A percentile compares a stretch with the other conserved stretches of the same genome.
phyloP scores from a whole-genome alignment of 2,888 invertebrate genomes.

The Drosophila eohydei region DNA sequence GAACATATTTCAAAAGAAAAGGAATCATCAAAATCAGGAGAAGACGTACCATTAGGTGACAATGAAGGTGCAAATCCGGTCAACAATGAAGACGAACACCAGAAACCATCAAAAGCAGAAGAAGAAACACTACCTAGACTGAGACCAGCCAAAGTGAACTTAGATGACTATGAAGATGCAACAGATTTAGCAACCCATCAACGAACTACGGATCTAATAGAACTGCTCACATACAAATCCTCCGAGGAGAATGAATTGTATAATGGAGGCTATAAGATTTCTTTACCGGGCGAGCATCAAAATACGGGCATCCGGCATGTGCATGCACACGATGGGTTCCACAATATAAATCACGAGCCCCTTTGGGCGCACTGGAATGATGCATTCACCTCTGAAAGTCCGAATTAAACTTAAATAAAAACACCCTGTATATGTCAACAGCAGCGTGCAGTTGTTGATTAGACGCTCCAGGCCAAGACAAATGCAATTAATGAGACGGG shows the following conservation, averaged over 20 bases:
- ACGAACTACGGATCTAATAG: constrained; percentile 8
- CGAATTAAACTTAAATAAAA: constrained; percentile 15
- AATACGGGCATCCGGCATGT: constrained; percentile 24
- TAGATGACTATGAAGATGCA: no score
- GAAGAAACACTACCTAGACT: no score
- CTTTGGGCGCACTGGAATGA: constrained; percentile 58
- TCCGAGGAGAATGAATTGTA: background rate
- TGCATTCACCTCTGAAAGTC: constrained; percentile 16
- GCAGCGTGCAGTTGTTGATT: constrained; percentile 39
- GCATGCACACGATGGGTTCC: constrained; percentile 59
- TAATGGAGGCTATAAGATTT: constrained; percentile 39
- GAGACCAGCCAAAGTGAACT: no score
- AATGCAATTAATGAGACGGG: constrained; percentile 35
- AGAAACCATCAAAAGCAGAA: no score
- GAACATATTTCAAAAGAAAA: no score
- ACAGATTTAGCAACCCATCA: no score
- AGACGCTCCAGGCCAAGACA: constrained; percentile 11
- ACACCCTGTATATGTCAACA: constrained; percentile 29
- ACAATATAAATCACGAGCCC: constrained; percentile 36
- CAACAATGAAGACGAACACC: no score
- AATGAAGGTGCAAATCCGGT: no score
- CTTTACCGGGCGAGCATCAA: constrained; percentile 4
- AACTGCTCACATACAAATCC: constrained; percentile 24
- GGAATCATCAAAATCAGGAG: no score
- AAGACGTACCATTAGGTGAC: no score